Percentiles rank a stretch among this genome's conserved stretches.
Conservation (phyloP, 2,797 vertebrate genomes). For the Gymnothorax javanicus region DNA sequence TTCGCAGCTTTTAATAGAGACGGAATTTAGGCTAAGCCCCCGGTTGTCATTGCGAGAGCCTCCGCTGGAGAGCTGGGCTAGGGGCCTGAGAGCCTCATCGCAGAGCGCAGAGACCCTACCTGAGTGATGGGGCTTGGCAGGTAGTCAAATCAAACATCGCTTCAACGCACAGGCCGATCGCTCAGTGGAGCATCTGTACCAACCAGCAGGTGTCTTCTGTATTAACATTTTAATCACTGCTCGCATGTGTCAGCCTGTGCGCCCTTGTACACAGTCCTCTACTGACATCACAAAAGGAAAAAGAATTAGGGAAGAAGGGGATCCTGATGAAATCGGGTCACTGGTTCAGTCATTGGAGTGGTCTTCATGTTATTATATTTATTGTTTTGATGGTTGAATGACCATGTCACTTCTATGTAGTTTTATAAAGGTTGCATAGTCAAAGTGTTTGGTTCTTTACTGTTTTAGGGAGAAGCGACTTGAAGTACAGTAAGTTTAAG, state of each 20-base stretch:
- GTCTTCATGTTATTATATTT: not conserved
- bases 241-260: not conserved
- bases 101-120: slow-evolving; percentile 67
- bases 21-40: slow-evolving; percentile 81
- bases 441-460: not conserved
- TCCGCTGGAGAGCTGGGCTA: slow-evolving; percentile 69
- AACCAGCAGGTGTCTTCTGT: slow-evolving; percentile 10
- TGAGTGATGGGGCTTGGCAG: slow-evolving; percentile 20
- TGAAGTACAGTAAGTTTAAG: not conserved
- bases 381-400: not conserved
- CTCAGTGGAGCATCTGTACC: slow-evolving; percentile 7
- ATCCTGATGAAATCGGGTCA: slow-evolving; percentile 2
- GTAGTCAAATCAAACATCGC: not conserved
- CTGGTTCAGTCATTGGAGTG: not conserved
- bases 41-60: slow-evolving; percentile 76
- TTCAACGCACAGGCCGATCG: not conserved
- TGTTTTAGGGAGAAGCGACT: not conserved
- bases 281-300: not conserved
- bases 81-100: slow-evolving; percentile 63
- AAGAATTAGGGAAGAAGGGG: slow-evolving; percentile 5
- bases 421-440: not conserved
- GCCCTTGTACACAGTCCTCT: not conserved
- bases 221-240: slow-evolving; percentile 20
- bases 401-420: not conserved
- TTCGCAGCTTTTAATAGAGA: slow-evolving; percentile 83